These are phyloP conservation scores for Polietes domitor DNA, from an alignment of 2,888 invertebrate genomes.

Conservation along the genomic window DNA sequence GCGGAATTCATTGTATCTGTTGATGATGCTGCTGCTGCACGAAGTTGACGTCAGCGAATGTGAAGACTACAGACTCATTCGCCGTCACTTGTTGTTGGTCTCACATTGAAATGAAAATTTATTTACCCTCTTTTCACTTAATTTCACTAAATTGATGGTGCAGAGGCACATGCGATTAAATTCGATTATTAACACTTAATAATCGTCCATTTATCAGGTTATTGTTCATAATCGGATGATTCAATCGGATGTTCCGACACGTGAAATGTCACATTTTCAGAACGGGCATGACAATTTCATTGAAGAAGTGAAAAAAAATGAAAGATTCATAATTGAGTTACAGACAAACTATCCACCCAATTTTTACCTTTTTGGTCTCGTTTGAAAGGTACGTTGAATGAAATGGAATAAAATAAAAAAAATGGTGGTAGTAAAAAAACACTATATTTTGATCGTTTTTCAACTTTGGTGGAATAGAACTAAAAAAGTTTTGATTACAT, in stretches of 20 bases:
- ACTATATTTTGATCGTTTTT: too few relatives aligned
- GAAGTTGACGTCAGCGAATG: constrained; percentile 49
- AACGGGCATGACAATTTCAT: neutral
- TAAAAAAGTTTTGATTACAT: too few relatives aligned
- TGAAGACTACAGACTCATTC: neutral
- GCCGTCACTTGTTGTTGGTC: neutral
- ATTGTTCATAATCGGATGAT: neutral
- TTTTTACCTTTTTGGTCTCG: too few relatives aligned
- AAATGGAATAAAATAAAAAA: too few relatives aligned
- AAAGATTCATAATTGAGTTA: too few relatives aligned
- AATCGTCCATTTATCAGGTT: neutral
- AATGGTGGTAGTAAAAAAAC: too few relatives aligned
- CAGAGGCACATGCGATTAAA: neutral
- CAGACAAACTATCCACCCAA: too few relatives aligned
- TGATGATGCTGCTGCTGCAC: neutral
- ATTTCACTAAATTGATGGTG: neutral
- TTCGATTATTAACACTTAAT: neutral
- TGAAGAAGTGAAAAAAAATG: too few relatives aligned
- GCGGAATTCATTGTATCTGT: constrained; percentile 39
- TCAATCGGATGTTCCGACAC: neutral
- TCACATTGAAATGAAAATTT: neutral
- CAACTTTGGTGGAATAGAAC: too few relatives aligned
- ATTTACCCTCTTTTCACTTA: neutral
- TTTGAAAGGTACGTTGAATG: too few relatives aligned
- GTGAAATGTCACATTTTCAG: neutral